Evolutionary conservation across 2,888 invertebrate genomes (phyloP).

Genomic region (Adineta ricciae): DNA sequence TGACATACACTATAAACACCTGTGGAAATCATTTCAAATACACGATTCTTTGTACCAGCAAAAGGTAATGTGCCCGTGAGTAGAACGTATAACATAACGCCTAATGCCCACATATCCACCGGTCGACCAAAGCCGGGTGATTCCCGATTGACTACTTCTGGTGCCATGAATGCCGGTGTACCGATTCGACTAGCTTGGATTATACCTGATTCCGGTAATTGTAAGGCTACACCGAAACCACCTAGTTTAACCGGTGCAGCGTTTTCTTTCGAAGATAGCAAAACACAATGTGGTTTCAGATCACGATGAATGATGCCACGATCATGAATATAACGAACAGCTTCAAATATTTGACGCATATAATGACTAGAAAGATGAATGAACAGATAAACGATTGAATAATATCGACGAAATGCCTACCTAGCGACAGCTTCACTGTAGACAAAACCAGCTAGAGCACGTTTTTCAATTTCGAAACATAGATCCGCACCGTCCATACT

Average conservation of each 20-base stretch:
- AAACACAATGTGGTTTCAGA: constrained; percentile 88
- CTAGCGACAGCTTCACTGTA: constrained; percentile 96
- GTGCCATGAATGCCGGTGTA: constrained; percentile 93
- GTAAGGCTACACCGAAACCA: constrained; percentile 70
- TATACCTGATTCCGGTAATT: constrained; percentile 24
- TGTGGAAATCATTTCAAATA: constrained; percentile 70
- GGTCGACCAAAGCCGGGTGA: constrained; percentile 62
- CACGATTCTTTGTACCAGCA: constrained; percentile 78
- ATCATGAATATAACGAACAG: constrained; percentile 90
- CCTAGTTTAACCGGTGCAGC: constrained; percentile 94
- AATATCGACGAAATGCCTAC: neutral
- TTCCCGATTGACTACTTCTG: constrained; percentile 82
- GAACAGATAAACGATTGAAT: no score
- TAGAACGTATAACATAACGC: constrained; percentile 81
- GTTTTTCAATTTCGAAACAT: constrained; percentile 90
- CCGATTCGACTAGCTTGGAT: constrained; percentile 63
- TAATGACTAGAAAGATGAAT: constrained; percentile 60
- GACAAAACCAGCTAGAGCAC: constrained; percentile 89
- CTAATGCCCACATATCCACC: constrained; percentile 94
- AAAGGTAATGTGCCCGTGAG: constrained; percentile 88
- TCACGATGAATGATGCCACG: constrained; percentile 95
- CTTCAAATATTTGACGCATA: constrained; percentile 93
- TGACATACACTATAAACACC: constrained; percentile 44
- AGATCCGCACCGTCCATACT: constrained; percentile 97
- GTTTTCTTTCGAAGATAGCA: constrained; percentile 88